Evolutionary conservation across 2,888 invertebrate species (phyloP), one percentile per base, ranked within the genome.

Genomic region (Troides aeacus): DNA sequence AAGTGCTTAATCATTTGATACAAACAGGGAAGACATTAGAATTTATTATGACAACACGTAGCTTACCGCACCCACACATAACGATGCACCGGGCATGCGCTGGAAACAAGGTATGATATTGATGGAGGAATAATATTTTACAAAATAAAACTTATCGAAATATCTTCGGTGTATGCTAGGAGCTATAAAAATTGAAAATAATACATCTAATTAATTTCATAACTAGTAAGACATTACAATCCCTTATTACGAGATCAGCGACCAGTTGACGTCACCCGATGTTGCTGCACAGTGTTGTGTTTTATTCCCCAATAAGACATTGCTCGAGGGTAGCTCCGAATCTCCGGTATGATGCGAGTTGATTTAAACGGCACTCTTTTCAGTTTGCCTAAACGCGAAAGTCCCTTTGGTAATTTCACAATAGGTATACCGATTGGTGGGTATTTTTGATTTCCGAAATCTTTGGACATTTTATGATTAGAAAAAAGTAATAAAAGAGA

Each of bases 91-190:
- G 59, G 50, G n/a, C 12, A 24, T 75, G 83, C 77, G 76, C 74
- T 72, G 74, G 75, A 74, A 74, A 74, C 74, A 75, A 78, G 81
- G 91, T 91, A 91, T 89, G 81, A 87, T 90, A 92, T 92, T 92
- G 92, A 92, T 92, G 92, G 92, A 92, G 91, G 90, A 92, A 84
- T 86, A 81, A 89, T 89, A 88, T 84, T 91, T 92, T 91, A 92
- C 87, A 92, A 91, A 91, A 92, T 92, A 92, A 89, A 92, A 88
- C 92, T 92, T 92, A 92, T 91, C 91, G 87, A 92, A 91, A 92
- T 92, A 92, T 92, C 92, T 92, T 92, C 92, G 92, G 92, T 92
- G 90, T 92, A 92, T 88, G 91, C 92, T 92, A 92, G 92, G 92
- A 92, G 84, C 90, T 92, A 92, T 90, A 91, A 91, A 92, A 92